Base-by-base conservation (phyloP, 2,113 vertebrate species). In the Pseudorhombus dupliciocellatus region DNA sequence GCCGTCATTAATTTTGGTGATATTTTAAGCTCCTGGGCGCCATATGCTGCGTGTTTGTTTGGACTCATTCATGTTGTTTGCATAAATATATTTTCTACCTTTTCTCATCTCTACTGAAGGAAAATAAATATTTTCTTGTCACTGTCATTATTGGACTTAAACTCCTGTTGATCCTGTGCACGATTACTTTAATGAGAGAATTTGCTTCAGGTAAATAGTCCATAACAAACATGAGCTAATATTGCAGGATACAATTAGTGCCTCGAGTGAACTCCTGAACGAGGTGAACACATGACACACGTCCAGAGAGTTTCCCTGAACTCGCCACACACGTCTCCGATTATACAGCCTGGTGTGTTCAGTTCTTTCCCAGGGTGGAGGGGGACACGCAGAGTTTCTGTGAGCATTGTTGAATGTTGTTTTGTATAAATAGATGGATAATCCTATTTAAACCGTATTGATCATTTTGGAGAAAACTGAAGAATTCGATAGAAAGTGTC, bases 1-100 rank as follows among this genome's bases (percentile, higher is more conserved):
- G 42, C 44, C 56, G 64, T 68, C 73, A 75, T 82, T 73, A 64
- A 75, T 81, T 72, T 66, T 52, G 44, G 11, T 52, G 53, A 67
- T 82, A 72, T 70, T 79, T 72, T 44, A 50, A 67, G 64, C 77
- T 79, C 57, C 62, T 67, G 67, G 66, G 68, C 37, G 58, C 34
- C 64, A 18, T 48, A 24, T n/a, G 26, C 8, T 59, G 10, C 61
- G 70, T 25, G 77, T 54, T 8, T 59, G n/a, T 30, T 9, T 78
- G 20, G 8, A 30, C 10, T 37, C 12, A 76, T 71, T 57, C 10
- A 25, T 57, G 48, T 24, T 20, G 1, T 76, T 73, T 66, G 22
- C 56, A 54, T 62, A 62, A 37, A 66, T 58, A 42, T 50, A 16
- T 18, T 22, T 16, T 71, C 50, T 30, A 42, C 10, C 30, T 28